These are phyloP conservation scores for Fregetta grallaria DNA, from an alignment of 2,113 vertebrate genomes.

Conservation along the genomic window DNA sequence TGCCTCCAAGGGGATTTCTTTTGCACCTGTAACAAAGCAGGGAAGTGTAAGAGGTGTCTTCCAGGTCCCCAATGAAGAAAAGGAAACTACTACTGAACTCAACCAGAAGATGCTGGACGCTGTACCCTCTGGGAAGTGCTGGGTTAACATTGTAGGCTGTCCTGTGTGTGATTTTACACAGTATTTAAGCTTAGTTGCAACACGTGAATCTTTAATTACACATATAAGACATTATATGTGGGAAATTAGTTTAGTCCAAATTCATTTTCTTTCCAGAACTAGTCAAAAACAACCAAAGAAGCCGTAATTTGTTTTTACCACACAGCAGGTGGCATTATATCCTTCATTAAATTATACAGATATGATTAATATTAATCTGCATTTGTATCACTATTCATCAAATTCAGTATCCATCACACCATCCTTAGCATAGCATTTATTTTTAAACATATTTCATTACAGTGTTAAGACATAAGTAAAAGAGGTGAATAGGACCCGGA, in stretches of 20 bases:
- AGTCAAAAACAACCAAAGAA: slow-evolving; percentile 39
- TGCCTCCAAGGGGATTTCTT: background rate
- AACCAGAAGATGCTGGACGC: background rate
- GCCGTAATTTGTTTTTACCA: slow-evolving; percentile 24
- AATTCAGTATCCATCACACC: slow-evolving; percentile 1
- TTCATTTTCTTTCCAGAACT: slow-evolving; percentile 27
- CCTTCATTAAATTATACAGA: slow-evolving; percentile 39
- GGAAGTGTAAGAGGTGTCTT: background rate
- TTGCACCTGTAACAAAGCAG: background rate
- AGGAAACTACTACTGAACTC: background rate
- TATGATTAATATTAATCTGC: slow-evolving; percentile 43
- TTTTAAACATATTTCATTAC: slow-evolving; percentile 4
- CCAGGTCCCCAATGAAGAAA: background rate
- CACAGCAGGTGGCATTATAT: slow-evolving; percentile 51
- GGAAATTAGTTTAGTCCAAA: slow-evolving; percentile 22
- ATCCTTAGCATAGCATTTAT: background rate
- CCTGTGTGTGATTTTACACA: background rate
- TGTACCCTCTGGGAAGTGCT: background rate
- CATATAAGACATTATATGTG: background rate
- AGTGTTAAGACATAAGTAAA: background rate
- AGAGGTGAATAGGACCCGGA: background rate
- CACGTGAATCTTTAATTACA: background rate
- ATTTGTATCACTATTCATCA: slow-evolving; percentile 25
- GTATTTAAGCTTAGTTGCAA: background rate
- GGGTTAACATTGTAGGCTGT: background rate